Base-by-base conservation (phyloP, 1,140 invertebrate genomes). In the Tribolium castaneum region DNA sequence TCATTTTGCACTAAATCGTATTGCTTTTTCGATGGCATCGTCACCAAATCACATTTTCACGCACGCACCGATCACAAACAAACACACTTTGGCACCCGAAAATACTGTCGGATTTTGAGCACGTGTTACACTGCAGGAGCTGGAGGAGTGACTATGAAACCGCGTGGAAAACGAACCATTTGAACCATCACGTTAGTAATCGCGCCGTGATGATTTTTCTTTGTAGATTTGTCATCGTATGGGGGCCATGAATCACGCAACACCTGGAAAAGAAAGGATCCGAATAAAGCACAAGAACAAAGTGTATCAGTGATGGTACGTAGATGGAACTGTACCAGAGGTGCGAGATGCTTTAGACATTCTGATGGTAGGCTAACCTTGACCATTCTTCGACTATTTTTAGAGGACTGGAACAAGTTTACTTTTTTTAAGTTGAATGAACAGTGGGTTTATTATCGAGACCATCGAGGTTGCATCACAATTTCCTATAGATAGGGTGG, bases 1-100 rank as follows among this genome's bases (percentile, higher is more conserved):
- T 98, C 97, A 87, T 97, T 96, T 80, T 94, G 93, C 83, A 99
- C 96, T 87, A 98, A 90, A 88, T 98, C 95, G 90, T 99, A 98
- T 83, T 95, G 93, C 87, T 93, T 94, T 86, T 95, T 96, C 83
- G 94, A 95, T 84, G 94, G 94, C 93, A 95, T 95, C 50, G 16
- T 74, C 51, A 52, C 51, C 25, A 35, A 66, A 66, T 66, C 59
- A 66, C 59, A 66, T 66, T 66, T 66, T 66, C 59, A 66, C 59
- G 34, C 25, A 30, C 25, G 34, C 59, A 66, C 59, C 59, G 30
- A 66, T 14, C 59, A 35, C n/a, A 34, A 35, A 66, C 59, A 35
- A 35, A 66, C 59, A 35, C 30, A 35, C 39, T 45, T 45, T 45
- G 39, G 39, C 39, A 35, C 59, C 59, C 3, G 34, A 10, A 19